Conservation (phyloP, 2,888 invertebrate species). For the Troides helena region DNA sequence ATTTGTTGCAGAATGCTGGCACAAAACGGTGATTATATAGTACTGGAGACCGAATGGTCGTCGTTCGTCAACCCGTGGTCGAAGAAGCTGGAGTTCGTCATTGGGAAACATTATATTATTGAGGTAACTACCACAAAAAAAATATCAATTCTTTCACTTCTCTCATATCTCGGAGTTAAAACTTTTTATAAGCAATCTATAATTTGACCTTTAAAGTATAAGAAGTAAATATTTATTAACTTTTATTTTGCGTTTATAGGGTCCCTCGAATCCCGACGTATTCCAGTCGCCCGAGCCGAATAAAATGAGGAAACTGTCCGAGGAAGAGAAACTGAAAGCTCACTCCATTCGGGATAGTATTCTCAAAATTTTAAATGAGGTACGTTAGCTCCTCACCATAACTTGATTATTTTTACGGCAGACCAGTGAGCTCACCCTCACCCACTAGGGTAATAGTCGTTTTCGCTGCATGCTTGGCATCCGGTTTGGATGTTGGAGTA, state of each 20-base stretch:
- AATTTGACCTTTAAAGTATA: no score
- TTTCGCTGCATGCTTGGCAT: no score
- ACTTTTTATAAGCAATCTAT: no score
- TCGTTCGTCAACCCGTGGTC: slow-evolving; percentile 97
- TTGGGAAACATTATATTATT: slow-evolving; percentile 89
- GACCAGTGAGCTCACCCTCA: not conserved
- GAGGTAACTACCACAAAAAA: slow-evolving; percentile 72
- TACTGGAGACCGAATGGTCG: slow-evolving; percentile 95
- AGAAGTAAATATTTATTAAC: no score
- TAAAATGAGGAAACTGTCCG: slow-evolving; percentile 65
- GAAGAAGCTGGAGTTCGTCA: slow-evolving; percentile 92
- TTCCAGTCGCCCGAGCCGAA: slow-evolving; percentile 75
- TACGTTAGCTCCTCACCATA: slow-evolving; percentile 44
- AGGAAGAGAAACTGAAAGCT: slow-evolving; percentile 82
- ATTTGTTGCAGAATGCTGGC: slow-evolving; percentile 83
- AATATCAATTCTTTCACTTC: not conserved
- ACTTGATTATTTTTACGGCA: no score
- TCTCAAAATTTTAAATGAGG: slow-evolving; percentile 84
- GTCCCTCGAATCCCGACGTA: slow-evolving; percentile 88
- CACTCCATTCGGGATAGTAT: slow-evolving; percentile 84
- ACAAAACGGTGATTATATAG: slow-evolving; percentile 91
- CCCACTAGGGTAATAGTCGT: no score
- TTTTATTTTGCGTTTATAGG: slow-evolving; percentile 65
- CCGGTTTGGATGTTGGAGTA: no score
- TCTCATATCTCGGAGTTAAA: no score